Evolutionary conservation across 2,113 vertebrate genomes (phyloP).

Genomic region (Etheostoma spectabile): DNA sequence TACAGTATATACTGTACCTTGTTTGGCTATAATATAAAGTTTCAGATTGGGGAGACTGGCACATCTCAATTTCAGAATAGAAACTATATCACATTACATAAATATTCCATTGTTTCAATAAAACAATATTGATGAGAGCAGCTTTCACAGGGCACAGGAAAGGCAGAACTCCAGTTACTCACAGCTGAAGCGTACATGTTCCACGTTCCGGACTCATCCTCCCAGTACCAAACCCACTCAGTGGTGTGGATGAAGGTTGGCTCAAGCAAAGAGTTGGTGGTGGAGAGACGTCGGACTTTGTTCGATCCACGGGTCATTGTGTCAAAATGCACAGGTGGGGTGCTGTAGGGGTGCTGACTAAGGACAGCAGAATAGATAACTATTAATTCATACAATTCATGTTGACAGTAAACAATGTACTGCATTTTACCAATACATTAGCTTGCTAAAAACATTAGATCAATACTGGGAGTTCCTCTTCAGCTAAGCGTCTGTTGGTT

Average conservation of each 20-base stretch:
- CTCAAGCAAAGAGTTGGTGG: conserved; percentile 61
- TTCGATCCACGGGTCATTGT: conserved; percentile 64
- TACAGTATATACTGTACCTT: too few relatives aligned
- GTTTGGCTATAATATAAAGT: background rate
- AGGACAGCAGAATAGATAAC: background rate
- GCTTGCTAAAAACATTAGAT: background rate
- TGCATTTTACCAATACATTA: background rate
- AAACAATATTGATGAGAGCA: background rate
- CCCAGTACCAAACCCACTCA: conserved; percentile 83
- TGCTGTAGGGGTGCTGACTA: conserved; percentile 33
- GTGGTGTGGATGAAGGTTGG: conserved; percentile 80
- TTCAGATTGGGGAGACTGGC: background rate
- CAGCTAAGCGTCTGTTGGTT: too few relatives aligned
- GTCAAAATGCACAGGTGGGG: conserved; percentile 65
- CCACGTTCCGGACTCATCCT: conserved; percentile 78
- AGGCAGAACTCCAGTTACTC: conserved; percentile 52
- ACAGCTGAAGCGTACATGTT: conserved; percentile 73
- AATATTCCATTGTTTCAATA: background rate
- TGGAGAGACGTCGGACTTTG: conserved; percentile 73
- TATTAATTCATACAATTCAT: background rate
- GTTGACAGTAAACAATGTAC: background rate
- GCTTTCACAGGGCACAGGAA: background rate
- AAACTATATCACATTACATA: background rate
- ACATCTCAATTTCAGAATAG: background rate
- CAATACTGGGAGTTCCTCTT: too few relatives aligned